Percentiles rank a stretch among this genome's conserved stretches.
These are phyloP conservation scores for Philopotamus ludificatus DNA, from an alignment of 1,140 invertebrate species.

Conservation along the genomic window DNA sequence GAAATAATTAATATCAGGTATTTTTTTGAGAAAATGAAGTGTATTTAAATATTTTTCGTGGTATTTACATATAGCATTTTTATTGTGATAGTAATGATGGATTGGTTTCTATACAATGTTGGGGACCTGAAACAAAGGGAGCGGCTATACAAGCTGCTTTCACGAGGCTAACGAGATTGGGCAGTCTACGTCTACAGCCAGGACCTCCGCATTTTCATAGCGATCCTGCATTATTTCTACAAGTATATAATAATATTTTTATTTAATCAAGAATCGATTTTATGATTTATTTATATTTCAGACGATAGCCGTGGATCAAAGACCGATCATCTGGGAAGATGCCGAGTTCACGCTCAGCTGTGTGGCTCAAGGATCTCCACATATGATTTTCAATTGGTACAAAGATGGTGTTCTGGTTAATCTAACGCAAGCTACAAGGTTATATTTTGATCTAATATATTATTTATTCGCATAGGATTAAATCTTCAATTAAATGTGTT, in stretches of 20 bases:
- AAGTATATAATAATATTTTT: conserved; percentile 28
- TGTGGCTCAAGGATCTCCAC: conserved; percentile 70
- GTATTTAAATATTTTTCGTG: too few species aligned
- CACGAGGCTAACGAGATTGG: conserved; percentile 11
- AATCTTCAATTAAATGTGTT: not conserved
- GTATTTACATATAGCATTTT: too few species aligned
- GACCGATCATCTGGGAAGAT: conserved; percentile 66
- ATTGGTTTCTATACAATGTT: conserved; percentile 32
- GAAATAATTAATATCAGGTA: conserved; percentile 68
- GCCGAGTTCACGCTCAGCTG: conserved; percentile 76
- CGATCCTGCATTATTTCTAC: conserved; percentile 37
- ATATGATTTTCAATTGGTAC: conserved; percentile 75
- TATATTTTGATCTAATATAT: conserved; percentile 39
- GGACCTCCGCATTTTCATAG: conserved; percentile 21
- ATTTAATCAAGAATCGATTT: not conserved
- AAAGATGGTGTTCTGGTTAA: conserved; percentile 76
- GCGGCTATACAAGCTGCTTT: conserved; percentile 30
- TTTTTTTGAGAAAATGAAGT: too few species aligned
- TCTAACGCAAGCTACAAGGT: conserved; percentile 69
- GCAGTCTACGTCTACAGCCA: conserved; percentile 9
- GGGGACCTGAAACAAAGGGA: conserved; percentile 7
- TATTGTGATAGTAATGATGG: too few species aligned
- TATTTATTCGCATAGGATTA: not conserved
- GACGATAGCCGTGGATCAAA: conserved; percentile 63
- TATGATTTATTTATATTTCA: conserved; percentile 47